Conservation (phyloP, 2,888 invertebrate species). For the Tyria jacobaeae region DNA sequence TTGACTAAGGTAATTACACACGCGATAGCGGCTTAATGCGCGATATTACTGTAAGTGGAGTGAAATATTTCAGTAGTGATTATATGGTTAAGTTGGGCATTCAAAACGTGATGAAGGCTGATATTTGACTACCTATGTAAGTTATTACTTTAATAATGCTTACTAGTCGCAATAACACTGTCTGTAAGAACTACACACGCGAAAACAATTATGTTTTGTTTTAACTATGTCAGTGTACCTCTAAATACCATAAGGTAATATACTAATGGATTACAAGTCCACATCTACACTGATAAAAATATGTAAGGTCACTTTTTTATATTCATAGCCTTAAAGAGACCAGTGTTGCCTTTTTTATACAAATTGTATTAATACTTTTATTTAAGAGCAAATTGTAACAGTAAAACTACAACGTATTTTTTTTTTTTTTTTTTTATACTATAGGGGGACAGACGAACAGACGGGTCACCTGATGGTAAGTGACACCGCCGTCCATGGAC, state of each 20-base stretch:
- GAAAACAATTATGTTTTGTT: slow-evolving; percentile 38
- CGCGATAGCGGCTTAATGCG: slow-evolving; percentile 76
- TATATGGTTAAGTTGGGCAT: slow-evolving; percentile 61
- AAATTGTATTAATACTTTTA: too few species aligned
- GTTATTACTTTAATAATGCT: slow-evolving; percentile 55
- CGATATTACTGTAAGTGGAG: slow-evolving; percentile 78
- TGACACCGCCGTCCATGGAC: too few species aligned
- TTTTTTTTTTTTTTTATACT: too few species aligned
- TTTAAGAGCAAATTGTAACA: too few species aligned
- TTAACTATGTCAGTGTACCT: slow-evolving; percentile 23
- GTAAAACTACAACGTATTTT: too few species aligned
- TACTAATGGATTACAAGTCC: slow-evolving; percentile 4
- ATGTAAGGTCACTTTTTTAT: not conserved
- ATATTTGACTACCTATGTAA: slow-evolving; percentile 55
- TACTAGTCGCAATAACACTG: slow-evolving; percentile 47
- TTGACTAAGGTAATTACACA: slow-evolving; percentile 74
- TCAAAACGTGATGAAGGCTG: slow-evolving; percentile 63
- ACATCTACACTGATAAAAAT: not conserved
- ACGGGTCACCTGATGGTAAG: too few species aligned
- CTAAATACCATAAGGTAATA: not conserved
- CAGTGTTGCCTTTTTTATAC: too few species aligned
- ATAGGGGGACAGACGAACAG: too few species aligned
- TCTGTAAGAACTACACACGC: slow-evolving; percentile 37
- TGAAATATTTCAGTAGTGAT: slow-evolving; percentile 77
- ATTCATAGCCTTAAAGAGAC: too few species aligned